These are phyloP conservation scores for Anas platyrhynchos DNA, from an alignment of 2,113 vertebrate genomes.

Conservation along the genomic window DNA sequence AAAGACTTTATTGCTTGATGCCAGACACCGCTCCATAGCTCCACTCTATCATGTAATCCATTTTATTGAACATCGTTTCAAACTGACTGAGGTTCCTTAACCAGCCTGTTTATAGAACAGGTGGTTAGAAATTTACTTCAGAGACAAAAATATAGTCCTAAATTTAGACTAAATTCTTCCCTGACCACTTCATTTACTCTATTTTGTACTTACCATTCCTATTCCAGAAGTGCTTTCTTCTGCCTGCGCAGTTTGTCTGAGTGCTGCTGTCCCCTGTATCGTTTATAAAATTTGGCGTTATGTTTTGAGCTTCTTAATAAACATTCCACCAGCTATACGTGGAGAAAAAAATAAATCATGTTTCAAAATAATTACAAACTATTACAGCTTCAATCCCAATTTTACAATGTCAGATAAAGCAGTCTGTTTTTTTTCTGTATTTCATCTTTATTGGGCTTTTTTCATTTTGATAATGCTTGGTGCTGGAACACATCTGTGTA, in stretches of 20 bases:
- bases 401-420: neutral
- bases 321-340: neutral
- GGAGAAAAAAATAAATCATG: neutral
- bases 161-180: neutral
- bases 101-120: neutral
- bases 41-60: neutral
- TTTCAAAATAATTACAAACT: neutral
- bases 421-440: neutral
- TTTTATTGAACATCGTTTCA: neutral
- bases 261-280: neutral
- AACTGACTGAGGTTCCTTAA: neutral
- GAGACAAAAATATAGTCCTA: neutral
- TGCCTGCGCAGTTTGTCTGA: neutral
- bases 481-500: neutral
- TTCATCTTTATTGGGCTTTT: neutral
- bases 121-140: neutral
- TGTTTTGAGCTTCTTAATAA: neutral
- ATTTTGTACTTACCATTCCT: neutral
- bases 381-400: neutral
- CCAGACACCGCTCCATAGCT: neutral
- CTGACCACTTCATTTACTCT: neutral
- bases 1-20: neutral
- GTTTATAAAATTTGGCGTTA: neutral
- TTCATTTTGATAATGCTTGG: neutral
- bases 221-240: neutral